Base-by-base conservation (phyloP, 2,797 vertebrate genomes). In the Pseudochirops cupreus region DNA sequence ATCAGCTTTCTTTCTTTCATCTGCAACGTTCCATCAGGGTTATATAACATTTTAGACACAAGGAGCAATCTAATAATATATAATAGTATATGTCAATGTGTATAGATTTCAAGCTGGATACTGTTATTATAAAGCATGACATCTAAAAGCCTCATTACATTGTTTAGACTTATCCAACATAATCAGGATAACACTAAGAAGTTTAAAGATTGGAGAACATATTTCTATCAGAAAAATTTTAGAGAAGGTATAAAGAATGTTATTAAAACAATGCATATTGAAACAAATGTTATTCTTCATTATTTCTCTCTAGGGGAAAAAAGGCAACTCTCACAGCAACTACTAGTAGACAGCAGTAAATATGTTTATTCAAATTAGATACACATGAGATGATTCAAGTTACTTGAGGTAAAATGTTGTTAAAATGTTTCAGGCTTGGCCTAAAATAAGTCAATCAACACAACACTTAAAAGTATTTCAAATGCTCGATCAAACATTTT, bases 1-100 rank as follows among this genome's bases (percentile, higher is more conserved):
- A 98, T 97, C 97, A 97, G 96, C 94, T 97, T 95, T 96, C 93
- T 98, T 94, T 94, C 96, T 97, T 98, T 97, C 97, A 98, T 96
- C 98, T 98, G 98, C 98, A 98, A 98, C 95, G 94, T 96, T 97
- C 97, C 90, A 97, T 98, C 98, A 95, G 97, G 93, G 94, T 97
- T 98, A 97, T 62, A 58, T 96, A 98, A 98, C 97, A 96, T 93
- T 95, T 94, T 90, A 94, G 95, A 97, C 93, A 89, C 57, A 93
- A 9, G 46, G 97, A 98, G 94, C 91, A 59, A 56, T 94, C 56
- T 94, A 97, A 96, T 96, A 97, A 96, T 92, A 97, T 82, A 26
- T 50, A 53, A 89, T 24, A 97, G 94, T 92, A 93, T 33, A 82
- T 90, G 91, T 94, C 96, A 91, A 90, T 58, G 92, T 93, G 93